These are phyloP conservation scores for Ataeniobius toweri DNA, from an alignment of 2,797 vertebrate species.

Conservation along the genomic window DNA sequence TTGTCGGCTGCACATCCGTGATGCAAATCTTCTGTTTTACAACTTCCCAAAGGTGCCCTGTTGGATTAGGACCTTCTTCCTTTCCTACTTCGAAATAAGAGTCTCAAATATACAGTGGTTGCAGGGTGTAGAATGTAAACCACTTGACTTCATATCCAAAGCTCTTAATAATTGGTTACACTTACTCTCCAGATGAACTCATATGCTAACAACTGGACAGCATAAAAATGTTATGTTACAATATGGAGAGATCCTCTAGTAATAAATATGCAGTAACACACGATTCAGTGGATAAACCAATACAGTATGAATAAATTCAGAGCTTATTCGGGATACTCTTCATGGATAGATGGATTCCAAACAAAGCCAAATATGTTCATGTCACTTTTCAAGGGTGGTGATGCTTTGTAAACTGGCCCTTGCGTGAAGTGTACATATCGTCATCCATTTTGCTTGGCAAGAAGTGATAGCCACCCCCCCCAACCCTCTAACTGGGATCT, in stretches of 20 bases:
- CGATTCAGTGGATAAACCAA: background rate
- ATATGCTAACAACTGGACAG: no score
- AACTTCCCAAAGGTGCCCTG: background rate
- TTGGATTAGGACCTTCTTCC: background rate
- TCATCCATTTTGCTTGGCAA: conserved; percentile 69
- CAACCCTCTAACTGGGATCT: conserved; percentile 60
- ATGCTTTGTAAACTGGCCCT: conserved; percentile 61
- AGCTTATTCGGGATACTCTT: no score
- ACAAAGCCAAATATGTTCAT: conserved; percentile 38
- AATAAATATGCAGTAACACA: background rate
- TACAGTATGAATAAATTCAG: background rate
- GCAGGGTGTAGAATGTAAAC: background rate
- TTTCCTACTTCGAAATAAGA: background rate
- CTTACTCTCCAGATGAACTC: background rate
- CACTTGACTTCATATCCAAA: conserved; percentile 3
- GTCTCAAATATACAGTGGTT: background rate
- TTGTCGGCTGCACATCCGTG: no score
- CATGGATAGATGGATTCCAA: conserved; percentile 12
- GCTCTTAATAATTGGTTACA: background rate
- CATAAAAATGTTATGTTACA: conserved; percentile 2
- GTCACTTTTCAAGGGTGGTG: conserved; percentile 22
- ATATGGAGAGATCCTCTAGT: background rate
- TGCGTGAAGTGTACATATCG: conserved; percentile 63
- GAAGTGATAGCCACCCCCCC: conserved; percentile 55
- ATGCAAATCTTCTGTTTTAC: background rate